These are phyloP conservation scores for Cheumatopsyche charites DNA, from an alignment of 1,140 invertebrate species.

Conservation along the genomic window DNA sequence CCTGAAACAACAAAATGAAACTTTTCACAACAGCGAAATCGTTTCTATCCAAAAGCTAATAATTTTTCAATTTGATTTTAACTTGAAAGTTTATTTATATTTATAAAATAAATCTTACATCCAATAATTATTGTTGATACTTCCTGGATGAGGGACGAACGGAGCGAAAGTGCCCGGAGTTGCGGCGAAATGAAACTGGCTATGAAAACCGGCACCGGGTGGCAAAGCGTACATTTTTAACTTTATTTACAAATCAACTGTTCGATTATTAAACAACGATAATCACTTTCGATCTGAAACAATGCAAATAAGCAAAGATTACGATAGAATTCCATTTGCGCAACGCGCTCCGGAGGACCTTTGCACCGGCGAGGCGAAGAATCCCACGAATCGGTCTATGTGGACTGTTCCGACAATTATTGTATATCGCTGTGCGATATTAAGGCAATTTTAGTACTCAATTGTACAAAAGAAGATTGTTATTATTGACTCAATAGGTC, in stretches of 20 bases:
- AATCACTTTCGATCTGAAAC: background rate
- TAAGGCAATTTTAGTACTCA: constrained; percentile 33
- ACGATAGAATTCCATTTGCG: background rate
- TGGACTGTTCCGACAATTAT: constrained; percentile 20
- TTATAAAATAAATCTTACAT: constrained; percentile 39
- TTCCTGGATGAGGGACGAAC: constrained; percentile 38
- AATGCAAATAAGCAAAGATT: constrained; percentile 10
- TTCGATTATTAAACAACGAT: background rate
- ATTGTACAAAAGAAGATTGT: constrained; percentile 36
- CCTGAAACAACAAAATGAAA: constrained; percentile 61
- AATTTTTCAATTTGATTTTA: constrained; percentile 4
- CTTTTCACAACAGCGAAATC: background rate
- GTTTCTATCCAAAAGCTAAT: background rate
- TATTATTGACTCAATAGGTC: constrained; percentile 40
- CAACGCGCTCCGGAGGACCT: background rate
- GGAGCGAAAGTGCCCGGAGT: constrained; percentile 38
- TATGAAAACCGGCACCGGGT: constrained; percentile 39
- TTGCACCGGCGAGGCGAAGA: background rate
- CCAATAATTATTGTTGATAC: constrained; percentile 44
- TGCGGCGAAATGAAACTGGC: constrained; percentile 44
- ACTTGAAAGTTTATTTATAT: constrained; percentile 3
- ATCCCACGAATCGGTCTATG: constrained; percentile 23
- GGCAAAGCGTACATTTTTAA: constrained; percentile 45
- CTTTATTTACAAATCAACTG: background rate
- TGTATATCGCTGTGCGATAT: constrained; percentile 23